Base-by-base conservation (phyloP, 2,797 vertebrate genomes). In the Pseudopleuronectes americanus region DNA sequence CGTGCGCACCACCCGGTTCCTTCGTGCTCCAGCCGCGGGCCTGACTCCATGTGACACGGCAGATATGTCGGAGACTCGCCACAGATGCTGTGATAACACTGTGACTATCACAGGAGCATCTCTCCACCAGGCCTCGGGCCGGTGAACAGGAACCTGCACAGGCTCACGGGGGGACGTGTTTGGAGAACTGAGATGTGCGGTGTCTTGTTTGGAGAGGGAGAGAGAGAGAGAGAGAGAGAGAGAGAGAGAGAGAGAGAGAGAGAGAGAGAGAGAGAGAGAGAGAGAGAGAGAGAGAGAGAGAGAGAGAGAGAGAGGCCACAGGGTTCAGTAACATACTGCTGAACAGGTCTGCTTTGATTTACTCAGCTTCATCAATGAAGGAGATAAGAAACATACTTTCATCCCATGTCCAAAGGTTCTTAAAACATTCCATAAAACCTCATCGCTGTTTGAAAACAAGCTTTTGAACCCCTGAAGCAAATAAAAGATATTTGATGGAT, bases 31-130 rank as follows among this genome's bases (percentile, higher is more conserved):
- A 13, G 62, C 36, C 3, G 19, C 24, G 54, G 78, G 59, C 54
- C 33, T 13, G 64, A 31, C 0, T 59, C 71, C 68, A 64, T 22
- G 69, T 60, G 74, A 73, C 71, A 8, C 62, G 24, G 73, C 79
- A 36, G 64, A 78, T 51, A 60, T 17, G 48, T 43, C 14, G 4
- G 16, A 43, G 41, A 26, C 16, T 61, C 24, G 0, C 51, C 68
- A 41, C 74, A 57, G 71, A 68, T 60, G 60, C 16, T 56, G 59
- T 45, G 6, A 67, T 74, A 38, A 60, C 0, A 4, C 26, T 23
- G 57, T 31, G 68, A 56, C 73, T 28, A 33, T 69, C 67, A 22
- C 51, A 64, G 72, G 57, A 48, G 8, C 22, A 38, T 66, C 17
- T 41, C n/a, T 59, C 23, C 3, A 48, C 69, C 62, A 45, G 67